Evolutionary conservation across 1,140 invertebrate species (phyloP), one percentile per base, ranked within the genome.

Genomic region (Rhagoletis pomonella): DNA sequence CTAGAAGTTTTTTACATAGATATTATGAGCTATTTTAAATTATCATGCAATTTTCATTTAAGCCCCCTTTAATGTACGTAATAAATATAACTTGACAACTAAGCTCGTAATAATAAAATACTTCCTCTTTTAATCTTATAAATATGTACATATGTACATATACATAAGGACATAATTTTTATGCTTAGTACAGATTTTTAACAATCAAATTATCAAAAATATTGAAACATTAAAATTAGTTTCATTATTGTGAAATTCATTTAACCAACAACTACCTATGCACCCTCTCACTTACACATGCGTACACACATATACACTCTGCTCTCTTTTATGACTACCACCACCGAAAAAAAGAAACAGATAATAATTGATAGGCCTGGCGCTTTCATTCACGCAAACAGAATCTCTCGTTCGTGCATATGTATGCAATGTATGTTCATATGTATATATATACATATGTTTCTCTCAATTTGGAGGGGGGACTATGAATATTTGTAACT

Each of bases 211-310:
- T n/a, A n/a, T n/a, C n/a, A n/a, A n/a, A n/a, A n/a, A n/a, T n/a
- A n/a, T n/a, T n/a, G n/a, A n/a, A n/a, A n/a, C n/a, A n/a, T n/a
- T n/a, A n/a, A n/a, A n/a, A n/a, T n/a, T n/a, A n/a, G n/a, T 9
- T 81, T 50, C 73, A n/a, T 77, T 81, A 3, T 81, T 81, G 73
- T 81, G 73, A 81, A 81, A 81, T 81, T 81, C 73, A 81, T 10
- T 81, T 81, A 19, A 17, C 73, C 47, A 6, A 19, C 5, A 81
- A 81, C 17, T 42, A 58, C n/a, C 47, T 81, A 7, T 42, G 50
- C 44, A n/a, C 73, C 47, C 19, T 50, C n/a, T 81, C 73, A 6
- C n/a, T 19, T 10, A 10, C 7, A 81, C 47, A 81, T 14, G 39
- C 42, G 6, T 42, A 2, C 64, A 58, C 12, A 58, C 12, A 12